Evolutionary conservation across 2,113 vertebrate species (phyloP).

Genomic region (Deroptyus accipitrinus): DNA sequence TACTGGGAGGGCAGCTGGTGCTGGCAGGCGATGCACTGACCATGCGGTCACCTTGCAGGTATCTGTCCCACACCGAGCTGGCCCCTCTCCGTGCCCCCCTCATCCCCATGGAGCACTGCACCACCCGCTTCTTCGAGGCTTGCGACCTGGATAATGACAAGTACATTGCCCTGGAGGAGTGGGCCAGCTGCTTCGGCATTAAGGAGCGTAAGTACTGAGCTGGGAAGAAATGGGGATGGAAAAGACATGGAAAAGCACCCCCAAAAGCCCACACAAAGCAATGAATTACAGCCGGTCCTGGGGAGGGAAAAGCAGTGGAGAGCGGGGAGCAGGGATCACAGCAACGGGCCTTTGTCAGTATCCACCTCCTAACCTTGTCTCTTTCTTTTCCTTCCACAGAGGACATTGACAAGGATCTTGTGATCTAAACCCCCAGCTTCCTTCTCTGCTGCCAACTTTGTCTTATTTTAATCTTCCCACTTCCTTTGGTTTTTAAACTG

Average conservation of each 20-base stretch:
- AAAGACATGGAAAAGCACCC: not conserved
- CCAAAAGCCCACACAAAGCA: not conserved
- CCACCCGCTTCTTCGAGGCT: constrained; percentile 94
- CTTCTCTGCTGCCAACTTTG: constrained; percentile 47
- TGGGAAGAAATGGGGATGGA: not conserved
- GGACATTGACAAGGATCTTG: constrained; percentile 93
- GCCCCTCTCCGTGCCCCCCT: constrained; percentile 94
- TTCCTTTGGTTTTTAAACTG: constrained; percentile 69
- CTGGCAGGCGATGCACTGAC: fast-evolving
- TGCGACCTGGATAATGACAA: constrained; percentile 94
- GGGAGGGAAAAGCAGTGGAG: not conserved
- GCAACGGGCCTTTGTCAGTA: not conserved
- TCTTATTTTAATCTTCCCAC: constrained; percentile 57
- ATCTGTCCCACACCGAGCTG: constrained; percentile 97
- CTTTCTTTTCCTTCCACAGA: constrained; percentile 83
- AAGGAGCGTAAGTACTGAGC: constrained; percentile 88
- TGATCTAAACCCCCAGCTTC: constrained; percentile 82
- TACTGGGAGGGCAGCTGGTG: fast-evolving
- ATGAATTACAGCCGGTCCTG: not conserved
- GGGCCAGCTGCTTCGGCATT: constrained; percentile 95
- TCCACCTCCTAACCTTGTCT: not conserved
- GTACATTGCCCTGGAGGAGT: constrained; percentile 97
- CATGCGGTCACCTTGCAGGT: constrained; percentile 66
- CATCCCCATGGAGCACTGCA: constrained; percentile 99
- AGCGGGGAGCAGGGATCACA: fast-evolving